Evolutionary conservation across 35 echinoderm and acorn worm genomes (phyloP).

Genomic region (Acanthaster planci): DNA sequence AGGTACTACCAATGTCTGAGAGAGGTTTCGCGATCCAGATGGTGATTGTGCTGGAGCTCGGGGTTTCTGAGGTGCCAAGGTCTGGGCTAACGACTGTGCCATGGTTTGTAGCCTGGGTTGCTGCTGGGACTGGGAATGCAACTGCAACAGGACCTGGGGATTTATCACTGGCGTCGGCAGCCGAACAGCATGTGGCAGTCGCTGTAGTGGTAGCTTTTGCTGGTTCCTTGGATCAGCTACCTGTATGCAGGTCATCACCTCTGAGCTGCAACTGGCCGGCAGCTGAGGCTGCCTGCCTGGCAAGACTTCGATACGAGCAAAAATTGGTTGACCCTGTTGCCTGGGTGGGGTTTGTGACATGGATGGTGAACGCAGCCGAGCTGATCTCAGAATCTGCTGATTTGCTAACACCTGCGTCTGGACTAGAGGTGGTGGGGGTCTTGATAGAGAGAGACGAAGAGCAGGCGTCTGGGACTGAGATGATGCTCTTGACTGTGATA

Average conservation of each 20-base stretch:
- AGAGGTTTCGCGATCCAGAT: too few species aligned
- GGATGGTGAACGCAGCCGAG: background rate
- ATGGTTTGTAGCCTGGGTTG: slow-evolving; percentile 6
- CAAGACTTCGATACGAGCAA: background rate
- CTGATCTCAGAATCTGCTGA: background rate
- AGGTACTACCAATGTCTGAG: too few species aligned
- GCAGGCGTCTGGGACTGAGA: background rate
- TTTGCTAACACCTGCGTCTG: background rate
- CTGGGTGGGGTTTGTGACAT: background rate
- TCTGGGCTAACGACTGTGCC: slow-evolving; percentile 1
- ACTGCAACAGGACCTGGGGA: slow-evolving; percentile 4
- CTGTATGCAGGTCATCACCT: background rate
- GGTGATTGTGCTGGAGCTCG: too few species aligned
- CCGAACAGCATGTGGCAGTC: background rate
- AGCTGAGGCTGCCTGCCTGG: background rate
- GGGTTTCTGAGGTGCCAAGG: too few species aligned
- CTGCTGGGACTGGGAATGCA: background rate
- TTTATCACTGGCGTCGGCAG: background rate
- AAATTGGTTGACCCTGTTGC: slow-evolving; percentile 10
- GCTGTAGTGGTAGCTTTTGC: background rate
- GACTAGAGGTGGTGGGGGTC: background rate
- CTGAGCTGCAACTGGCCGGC: background rate
- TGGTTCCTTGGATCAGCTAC: background rate
- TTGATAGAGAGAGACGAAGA: background rate
- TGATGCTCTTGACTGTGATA: background rate